These are phyloP conservation scores for Martes martes DNA, from an alignment of 2,113 vertebrate species.

Conservation along the genomic window DNA sequence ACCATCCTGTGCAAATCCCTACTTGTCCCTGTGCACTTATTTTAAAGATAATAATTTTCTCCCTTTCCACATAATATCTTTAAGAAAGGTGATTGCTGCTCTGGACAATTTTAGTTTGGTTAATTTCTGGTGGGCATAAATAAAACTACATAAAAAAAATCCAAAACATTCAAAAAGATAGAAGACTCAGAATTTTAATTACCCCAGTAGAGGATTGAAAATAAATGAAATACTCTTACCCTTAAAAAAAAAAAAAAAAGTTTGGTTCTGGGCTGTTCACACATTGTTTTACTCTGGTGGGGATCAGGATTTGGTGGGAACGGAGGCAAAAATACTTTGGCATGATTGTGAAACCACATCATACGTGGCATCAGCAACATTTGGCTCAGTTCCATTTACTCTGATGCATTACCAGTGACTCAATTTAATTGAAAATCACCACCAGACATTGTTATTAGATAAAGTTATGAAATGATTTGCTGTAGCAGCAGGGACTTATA, in stretches of 20 bases:
- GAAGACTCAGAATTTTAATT: neutral
- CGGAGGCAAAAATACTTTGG: neutral
- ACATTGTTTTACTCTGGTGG: neutral
- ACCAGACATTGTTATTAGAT: constrained; percentile 50
- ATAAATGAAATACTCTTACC: neutral
- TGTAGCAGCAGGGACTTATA: constrained; percentile 46
- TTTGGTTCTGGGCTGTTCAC: neutral
- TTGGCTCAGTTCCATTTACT: neutral
- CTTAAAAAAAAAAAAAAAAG: neutral
- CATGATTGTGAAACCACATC: neutral
- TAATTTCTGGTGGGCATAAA: neutral
- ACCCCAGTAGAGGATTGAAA: neutral
- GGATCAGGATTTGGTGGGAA: neutral
- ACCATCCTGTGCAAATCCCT: neutral
- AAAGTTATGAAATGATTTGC: constrained; percentile 65
- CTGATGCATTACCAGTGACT: neutral
- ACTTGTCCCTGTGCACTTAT: neutral
- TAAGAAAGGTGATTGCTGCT: neutral
- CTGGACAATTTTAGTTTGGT: neutral
- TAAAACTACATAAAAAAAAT: neutral
- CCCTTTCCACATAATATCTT: neutral
- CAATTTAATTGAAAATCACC: constrained; percentile 63
- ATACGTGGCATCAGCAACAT: neutral
- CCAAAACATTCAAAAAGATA: neutral
- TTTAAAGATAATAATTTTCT: neutral